Conservation (phyloP, 1,140 invertebrate genomes). For the Hesperophylax magnus region DNA sequence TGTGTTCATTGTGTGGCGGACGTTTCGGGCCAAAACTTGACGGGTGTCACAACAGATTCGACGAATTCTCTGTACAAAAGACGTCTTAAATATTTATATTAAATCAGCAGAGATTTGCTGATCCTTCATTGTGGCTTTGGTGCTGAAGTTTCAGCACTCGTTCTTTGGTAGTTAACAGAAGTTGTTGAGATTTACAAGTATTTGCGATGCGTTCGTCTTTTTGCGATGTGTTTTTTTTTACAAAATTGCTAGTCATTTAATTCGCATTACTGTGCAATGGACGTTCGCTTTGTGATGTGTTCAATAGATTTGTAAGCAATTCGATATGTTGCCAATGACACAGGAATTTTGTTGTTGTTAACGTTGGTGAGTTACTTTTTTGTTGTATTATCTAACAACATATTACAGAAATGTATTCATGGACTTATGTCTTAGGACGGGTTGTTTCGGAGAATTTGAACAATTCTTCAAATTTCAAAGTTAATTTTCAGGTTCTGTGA, state of each 20-base stretch:
- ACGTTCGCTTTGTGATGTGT: neutral
- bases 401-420: too few relatives aligned
- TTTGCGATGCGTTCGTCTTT: neutral
- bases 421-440: too few relatives aligned
- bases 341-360: too few relatives aligned
- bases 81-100: neutral
- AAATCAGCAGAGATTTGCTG: neutral
- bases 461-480: too few relatives aligned
- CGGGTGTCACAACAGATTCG: constrained; percentile 56
- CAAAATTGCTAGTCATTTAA: neutral
- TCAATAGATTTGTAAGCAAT: neutral
- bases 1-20: constrained; percentile 2
- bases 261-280: neutral
- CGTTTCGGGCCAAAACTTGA: constrained; percentile 6
- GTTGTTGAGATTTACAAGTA: constrained; percentile 4
- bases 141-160: neutral
- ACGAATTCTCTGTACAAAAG: constrained; percentile 35
- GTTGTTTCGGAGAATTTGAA: too few relatives aligned
- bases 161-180: constrained; percentile 6
- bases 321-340: neutral
- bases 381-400: too few relatives aligned
- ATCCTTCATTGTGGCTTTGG: constrained; percentile 7
- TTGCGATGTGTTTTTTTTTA: too few relatives aligned
- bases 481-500: too few relatives aligned
- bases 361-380: too few relatives aligned